These are phyloP conservation scores for Melanostigma gelatinosum DNA, from an alignment of 2,113 vertebrate genomes.

Conservation along the genomic window DNA sequence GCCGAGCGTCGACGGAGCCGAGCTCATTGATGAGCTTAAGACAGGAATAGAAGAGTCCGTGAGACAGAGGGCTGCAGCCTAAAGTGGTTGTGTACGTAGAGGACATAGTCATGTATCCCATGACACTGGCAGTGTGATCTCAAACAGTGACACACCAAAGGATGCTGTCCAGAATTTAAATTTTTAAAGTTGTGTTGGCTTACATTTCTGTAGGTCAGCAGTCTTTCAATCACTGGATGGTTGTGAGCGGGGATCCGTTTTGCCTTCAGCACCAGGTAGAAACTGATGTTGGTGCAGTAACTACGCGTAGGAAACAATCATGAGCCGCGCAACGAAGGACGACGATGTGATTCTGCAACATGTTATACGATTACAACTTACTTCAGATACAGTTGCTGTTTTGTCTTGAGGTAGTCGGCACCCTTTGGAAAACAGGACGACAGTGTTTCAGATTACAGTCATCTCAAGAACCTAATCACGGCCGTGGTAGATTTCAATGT, in stretches of 20 bases:
- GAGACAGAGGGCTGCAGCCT: not conserved
- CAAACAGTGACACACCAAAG: not conserved
- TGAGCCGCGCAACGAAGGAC: not conserved
- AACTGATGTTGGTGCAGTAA: conserved; percentile 97
- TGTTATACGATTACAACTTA: conserved; percentile 62
- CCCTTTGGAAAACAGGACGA: conserved; percentile 73
- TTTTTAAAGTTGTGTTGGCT: conserved; percentile 44
- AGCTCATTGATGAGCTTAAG: conserved; percentile 85
- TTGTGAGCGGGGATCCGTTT: conserved; percentile 88
- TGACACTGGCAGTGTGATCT: too few species aligned
- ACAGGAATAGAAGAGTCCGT: not conserved
- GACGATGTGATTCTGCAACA: not conserved
- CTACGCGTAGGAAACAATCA: conserved; percentile 59
- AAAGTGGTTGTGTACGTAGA: not conserved
- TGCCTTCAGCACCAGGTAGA: conserved; percentile 94
- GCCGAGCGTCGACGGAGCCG: conserved; percentile 82
- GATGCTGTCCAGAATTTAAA: not conserved
- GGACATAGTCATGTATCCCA: not conserved
- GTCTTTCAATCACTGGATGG: conserved; percentile 93
- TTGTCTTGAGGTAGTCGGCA: conserved; percentile 89
- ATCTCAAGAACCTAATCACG: not conserved
- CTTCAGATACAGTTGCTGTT: conserved; percentile 95
- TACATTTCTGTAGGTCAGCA: conserved; percentile 91
- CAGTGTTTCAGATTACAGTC: not conserved
- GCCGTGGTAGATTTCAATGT: not conserved